These are phyloP conservation scores for Zaprionus inermis DNA, from an alignment of 1,140 invertebrate species.

Conservation along the genomic window DNA sequence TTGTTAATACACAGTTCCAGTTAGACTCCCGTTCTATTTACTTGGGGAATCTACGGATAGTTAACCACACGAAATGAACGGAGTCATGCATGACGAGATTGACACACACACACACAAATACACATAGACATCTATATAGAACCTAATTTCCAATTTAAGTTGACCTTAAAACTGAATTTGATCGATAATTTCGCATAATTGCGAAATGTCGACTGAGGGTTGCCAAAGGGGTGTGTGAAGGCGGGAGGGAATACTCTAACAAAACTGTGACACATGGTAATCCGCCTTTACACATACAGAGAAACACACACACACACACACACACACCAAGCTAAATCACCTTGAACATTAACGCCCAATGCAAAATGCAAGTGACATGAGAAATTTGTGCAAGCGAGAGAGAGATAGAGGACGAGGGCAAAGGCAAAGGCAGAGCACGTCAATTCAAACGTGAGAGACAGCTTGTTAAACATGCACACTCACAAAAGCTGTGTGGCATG, in stretches of 20 bases:
- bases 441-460: constrained; percentile 56
- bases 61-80: constrained; percentile 16
- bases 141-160: constrained; percentile 75
- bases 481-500: background rate
- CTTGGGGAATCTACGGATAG: background rate
- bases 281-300: constrained; percentile 25
- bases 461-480: constrained; percentile 49
- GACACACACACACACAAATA: constrained; percentile 6
- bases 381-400: constrained; percentile 40
- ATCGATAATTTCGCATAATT: constrained; percentile 84
- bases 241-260: constrained; percentile 15
- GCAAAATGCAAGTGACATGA: constrained; percentile 73
- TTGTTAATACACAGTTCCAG: background rate
- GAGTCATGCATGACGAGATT: constrained; percentile 36
- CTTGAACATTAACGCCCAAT: constrained; percentile 83
- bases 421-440: constrained; percentile 8
- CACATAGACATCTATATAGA: constrained; percentile 1
- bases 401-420: background rate
- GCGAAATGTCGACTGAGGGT: constrained; percentile 32
- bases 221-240: constrained; percentile 6
- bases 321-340: constrained; percentile 54
- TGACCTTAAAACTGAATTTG: constrained; percentile 78
- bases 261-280: constrained; percentile 60
- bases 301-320: constrained; percentile 28
- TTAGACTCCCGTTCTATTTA: background rate